Conservation (phyloP, 2,113 vertebrate genomes). For the Pseudorhombus dupliciocellatus region DNA sequence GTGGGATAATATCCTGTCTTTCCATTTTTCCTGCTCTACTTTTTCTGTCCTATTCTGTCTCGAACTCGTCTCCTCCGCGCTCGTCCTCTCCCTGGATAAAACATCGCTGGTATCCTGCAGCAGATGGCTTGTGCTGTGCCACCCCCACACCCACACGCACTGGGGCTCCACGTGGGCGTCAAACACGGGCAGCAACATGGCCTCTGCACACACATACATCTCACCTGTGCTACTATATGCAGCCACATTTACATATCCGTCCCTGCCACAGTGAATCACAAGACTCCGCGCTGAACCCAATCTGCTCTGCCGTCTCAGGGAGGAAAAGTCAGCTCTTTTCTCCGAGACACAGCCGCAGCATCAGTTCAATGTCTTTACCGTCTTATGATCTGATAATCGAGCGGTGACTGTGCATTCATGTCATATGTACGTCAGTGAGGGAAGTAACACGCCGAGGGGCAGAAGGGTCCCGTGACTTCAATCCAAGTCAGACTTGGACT, state of each 20-base stretch:
- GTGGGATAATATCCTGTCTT: background rate
- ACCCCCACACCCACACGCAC: conserved; percentile 56
- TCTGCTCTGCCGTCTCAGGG: background rate
- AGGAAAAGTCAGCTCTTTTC: background rate
- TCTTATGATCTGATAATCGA: background rate
- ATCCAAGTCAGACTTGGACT: too few species aligned
- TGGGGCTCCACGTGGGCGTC: conserved; percentile 47
- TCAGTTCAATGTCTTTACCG: background rate
- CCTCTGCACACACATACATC: conserved; percentile 28
- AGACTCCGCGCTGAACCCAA: background rate
- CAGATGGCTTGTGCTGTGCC: conserved; percentile 58
- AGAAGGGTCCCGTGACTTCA: background rate
- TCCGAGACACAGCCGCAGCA: background rate
- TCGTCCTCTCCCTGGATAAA: conserved; percentile 25
- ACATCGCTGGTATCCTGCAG: conserved; percentile 32
- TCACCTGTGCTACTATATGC: conserved; percentile 48
- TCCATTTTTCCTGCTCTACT: background rate
- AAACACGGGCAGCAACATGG: conserved; percentile 44
- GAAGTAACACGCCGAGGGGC: background rate
- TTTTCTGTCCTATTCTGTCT: background rate
- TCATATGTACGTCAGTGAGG: background rate
- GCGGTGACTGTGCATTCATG: background rate
- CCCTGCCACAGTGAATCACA: background rate
- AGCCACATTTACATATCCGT: conserved; percentile 19
- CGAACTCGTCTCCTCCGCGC: background rate